A percentile compares a stretch with the other conserved stretches of the same genome.
Conservation (phyloP, 1,140 invertebrate genomes). For the Lineus longissimus region DNA sequence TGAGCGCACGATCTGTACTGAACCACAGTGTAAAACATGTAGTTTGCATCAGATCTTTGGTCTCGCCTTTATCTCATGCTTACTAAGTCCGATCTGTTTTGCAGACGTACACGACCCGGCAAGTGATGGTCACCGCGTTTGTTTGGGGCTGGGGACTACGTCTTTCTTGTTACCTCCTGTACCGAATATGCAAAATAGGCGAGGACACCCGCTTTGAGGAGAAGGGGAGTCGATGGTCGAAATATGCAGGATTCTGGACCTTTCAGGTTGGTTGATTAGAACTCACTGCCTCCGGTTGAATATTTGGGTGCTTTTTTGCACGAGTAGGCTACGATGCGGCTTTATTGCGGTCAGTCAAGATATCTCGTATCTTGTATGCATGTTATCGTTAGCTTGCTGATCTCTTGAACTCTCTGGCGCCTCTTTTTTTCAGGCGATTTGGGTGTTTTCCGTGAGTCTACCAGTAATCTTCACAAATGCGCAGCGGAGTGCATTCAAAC, state of each 20-base stretch:
- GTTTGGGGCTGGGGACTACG: conserved; percentile 81
- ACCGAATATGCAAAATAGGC: conserved; percentile 82
- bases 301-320: too few relatives aligned
- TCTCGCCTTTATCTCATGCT: too few relatives aligned
- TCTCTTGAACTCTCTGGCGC: neutral
- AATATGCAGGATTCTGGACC: conserved; percentile 86
- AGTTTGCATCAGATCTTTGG: too few relatives aligned
- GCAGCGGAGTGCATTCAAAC: conserved; percentile 60
- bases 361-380: too few relatives aligned
- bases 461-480: conserved; percentile 89
- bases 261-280: conserved; percentile 70
- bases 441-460: conserved; percentile 86
- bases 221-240: conserved; percentile 75
- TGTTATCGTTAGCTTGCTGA: too few relatives aligned
- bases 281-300: neutral
- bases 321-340: too few relatives aligned
- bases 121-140: conserved; percentile 81
- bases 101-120: conserved; percentile 76
- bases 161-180: conserved; percentile 79
- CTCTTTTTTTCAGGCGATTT: conserved; percentile 67
- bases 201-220: conserved; percentile 87
- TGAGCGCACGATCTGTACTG: too few relatives aligned
- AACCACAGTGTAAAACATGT: too few relatives aligned
- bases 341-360: too few relatives aligned
- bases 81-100: conserved; percentile 40